phyloP scores from a whole-genome alignment of 2,888 invertebrate genomes.

The Diachrysia chrysitis region DNA sequence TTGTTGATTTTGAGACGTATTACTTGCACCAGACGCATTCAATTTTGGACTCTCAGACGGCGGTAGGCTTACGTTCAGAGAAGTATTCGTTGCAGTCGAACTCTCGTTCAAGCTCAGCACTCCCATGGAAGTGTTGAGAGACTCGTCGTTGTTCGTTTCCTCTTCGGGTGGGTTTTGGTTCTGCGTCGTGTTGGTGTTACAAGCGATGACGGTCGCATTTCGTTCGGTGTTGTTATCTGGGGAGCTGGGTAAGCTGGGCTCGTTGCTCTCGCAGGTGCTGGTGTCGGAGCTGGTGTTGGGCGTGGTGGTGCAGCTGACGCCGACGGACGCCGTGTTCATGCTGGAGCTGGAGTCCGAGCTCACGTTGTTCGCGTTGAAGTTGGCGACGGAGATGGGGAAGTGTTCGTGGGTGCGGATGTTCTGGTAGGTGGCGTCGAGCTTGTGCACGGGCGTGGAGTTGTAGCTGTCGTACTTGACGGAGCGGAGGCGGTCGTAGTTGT shows the following conservation, averaged over 20 bases:
- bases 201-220: slow-evolving; percentile 55
- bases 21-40: slow-evolving; percentile 65
- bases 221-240: slow-evolving; percentile 81
- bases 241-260: slow-evolving; percentile 92
- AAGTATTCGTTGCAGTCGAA: slow-evolving; percentile 84
- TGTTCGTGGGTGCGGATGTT: slow-evolving; percentile 76
- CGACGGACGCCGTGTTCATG: slow-evolving; percentile 89
- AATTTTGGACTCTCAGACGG: slow-evolving; percentile 81
- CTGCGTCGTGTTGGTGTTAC: slow-evolving; percentile 57
- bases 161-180: slow-evolving; percentile 63
- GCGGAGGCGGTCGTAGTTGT: slow-evolving; percentile 74
- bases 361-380: slow-evolving; percentile 80
- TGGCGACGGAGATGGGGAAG: slow-evolving; percentile 72
- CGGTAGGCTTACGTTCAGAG: slow-evolving; percentile 81
- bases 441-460: slow-evolving; percentile 72
- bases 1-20: slow-evolving; percentile 64
- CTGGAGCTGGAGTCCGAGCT: slow-evolving; percentile 92
- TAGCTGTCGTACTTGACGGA: slow-evolving; percentile 76
- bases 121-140: slow-evolving; percentile 80
- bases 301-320: slow-evolving; percentile 91
- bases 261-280: slow-evolving; percentile 92
- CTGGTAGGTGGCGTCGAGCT: slow-evolving; percentile 78
- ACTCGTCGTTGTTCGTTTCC: slow-evolving; percentile 69
- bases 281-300: slow-evolving; percentile 92
- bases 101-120: slow-evolving; percentile 83